Evolutionary conservation across 1,140 invertebrate species (phyloP), one percentile per base, ranked within the genome.

Genomic region (Leptopilina clavipes): DNA sequence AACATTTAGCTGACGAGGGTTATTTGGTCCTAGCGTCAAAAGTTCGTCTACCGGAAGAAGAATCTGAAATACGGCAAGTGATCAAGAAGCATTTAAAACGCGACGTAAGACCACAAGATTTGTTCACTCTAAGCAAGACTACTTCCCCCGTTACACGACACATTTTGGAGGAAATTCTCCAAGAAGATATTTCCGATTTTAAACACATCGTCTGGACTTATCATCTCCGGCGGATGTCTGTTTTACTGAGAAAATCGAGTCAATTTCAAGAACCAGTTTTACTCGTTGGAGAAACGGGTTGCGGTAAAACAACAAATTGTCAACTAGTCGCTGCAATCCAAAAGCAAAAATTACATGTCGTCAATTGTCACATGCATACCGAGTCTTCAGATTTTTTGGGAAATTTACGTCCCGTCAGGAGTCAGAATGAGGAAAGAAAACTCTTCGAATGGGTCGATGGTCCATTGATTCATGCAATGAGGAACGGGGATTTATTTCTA

Each of bases 281-380:
- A 10, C 89, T 99, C 19, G 97, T 99, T 9, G 99, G 99, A 65
- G 97, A 99, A 88, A 99, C 99, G 25, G 99, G 98, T 0, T 98
- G 98, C 89, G 99, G 99, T 0, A 99, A 99, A 92, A 99, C 99
- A 0, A 99, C 98, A 0, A 93, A 99, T 18, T 98, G 98, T 84
- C 97, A 99, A 89, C 88, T 98, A 25, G 92, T 97, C 70, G 94
- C 97, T 17, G 90, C 91, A 25, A 88, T 96, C 44, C 93, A 93
- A 56, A 82, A 90, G 0, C 93, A 94, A 74, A 89, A 93, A 70
- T 90, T 99, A 19, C 91, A 94, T 70, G 94, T 94, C 40, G 94
- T 99, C 0, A 99, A 99, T 91, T 99, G 98, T 91, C 98, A 99
- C 86, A 97, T 99, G 95, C 97, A 99, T 86, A 98, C 98, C 2